phyloP scores from a whole-genome alignment of 2,888 invertebrate species.

The Orthonevra nobilis region DNA sequence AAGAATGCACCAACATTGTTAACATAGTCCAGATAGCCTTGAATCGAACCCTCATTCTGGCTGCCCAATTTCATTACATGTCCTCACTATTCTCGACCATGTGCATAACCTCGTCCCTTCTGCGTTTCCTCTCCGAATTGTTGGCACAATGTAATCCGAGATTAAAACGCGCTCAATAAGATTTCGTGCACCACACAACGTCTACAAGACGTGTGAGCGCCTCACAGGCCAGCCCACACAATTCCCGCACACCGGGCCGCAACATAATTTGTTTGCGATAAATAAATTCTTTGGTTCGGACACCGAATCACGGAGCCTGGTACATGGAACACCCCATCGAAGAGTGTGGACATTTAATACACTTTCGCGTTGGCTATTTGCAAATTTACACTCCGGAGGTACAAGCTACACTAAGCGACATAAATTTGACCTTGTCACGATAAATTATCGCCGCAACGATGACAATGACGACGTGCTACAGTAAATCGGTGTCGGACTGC shows the following conservation, averaged over 20 bases:
- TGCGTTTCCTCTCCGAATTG: too few species aligned
- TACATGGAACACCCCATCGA: not conserved
- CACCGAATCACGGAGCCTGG: conserved; percentile 10
- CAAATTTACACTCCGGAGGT: conserved; percentile 24
- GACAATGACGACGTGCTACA: conserved; percentile 50
- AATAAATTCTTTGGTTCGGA: conserved; percentile 45
- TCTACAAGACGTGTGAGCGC: not conserved
- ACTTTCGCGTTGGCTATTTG: conserved; percentile 44
- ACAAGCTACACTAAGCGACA: conserved; percentile 54
- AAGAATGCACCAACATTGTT: too few species aligned
- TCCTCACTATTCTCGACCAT: too few species aligned
- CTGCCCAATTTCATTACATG: too few species aligned
- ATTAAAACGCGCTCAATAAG: too few species aligned
- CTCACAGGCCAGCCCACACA: too few species aligned
- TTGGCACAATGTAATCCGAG: too few species aligned
- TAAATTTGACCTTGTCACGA: conserved; percentile 68
- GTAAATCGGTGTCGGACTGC: conserved; percentile 58
- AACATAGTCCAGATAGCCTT: too few species aligned
- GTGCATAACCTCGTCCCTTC: too few species aligned
- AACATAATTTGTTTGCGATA: conserved; percentile 66
- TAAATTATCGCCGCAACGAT: conserved; percentile 58
- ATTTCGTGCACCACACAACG: too few species aligned
- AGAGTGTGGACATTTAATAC: conserved; percentile 55
- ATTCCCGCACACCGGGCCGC: conserved; percentile 50
- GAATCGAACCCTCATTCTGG: too few species aligned